Evolutionary conservation across 2,888 invertebrate genomes (phyloP).

Genomic region (Lacanobia oleracea): DNA sequence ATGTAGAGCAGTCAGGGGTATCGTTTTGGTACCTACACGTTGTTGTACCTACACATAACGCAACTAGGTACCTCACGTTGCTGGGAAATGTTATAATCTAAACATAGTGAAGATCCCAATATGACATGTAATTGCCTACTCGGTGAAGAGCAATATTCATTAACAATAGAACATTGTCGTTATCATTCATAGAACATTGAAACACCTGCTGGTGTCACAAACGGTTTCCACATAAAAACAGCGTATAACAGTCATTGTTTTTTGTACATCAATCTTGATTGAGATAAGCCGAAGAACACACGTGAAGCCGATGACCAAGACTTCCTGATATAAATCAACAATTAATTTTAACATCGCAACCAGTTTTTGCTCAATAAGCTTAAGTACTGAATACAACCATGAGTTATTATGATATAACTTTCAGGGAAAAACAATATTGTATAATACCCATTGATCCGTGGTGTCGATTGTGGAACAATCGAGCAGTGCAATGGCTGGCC

Average conservation of each 20-base stretch:
- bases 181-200: neutral
- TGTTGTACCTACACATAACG: neutral
- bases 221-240: constrained; percentile 28
- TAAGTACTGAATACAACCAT: constrained; percentile 69
- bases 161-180: neutral
- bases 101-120: neutral
- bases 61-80: neutral
- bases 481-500: constrained; percentile 73
- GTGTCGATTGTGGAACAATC: constrained; percentile 67
- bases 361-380: constrained; percentile 75
- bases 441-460: constrained; percentile 71
- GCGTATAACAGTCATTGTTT: constrained; percentile 33
- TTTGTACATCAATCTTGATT: constrained; percentile 56
- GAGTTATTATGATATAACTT: constrained; percentile 72
- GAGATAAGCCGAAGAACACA: constrained; percentile 54
- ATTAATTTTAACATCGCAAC: constrained; percentile 79
- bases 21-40: neutral
- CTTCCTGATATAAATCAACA: constrained; percentile 84
- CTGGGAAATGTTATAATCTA: neutral
- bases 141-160: neutral
- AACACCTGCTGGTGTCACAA: constrained; percentile 38
- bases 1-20: constrained; percentile 16
- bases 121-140: too few relatives aligned
- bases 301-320: constrained; percentile 69
- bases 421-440: constrained; percentile 70